Conservation (phyloP, 2,888 invertebrate genomes). For the Sarcophaga rosellei region DNA sequence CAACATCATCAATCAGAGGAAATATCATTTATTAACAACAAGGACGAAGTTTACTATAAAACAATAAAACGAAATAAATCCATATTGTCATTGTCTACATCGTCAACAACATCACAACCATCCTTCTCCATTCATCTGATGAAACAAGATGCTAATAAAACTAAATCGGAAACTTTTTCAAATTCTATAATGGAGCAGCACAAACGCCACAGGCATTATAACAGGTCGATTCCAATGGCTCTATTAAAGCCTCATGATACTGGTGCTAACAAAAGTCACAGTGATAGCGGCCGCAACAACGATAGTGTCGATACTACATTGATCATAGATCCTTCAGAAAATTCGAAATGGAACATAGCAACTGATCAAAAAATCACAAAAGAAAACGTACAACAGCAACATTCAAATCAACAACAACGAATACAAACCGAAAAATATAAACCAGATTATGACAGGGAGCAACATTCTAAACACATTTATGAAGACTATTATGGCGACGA, state of each 20-base stretch:
- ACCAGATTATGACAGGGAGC: slow-evolving; percentile 50
- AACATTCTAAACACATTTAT: slow-evolving; percentile 49
- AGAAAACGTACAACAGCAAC: slow-evolving; percentile 43
- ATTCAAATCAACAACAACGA: slow-evolving; percentile 18
- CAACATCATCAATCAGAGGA: slow-evolving; percentile 22
- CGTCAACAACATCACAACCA: slow-evolving; percentile 48
- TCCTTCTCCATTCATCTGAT: slow-evolving; percentile 45
- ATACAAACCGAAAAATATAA: slow-evolving; percentile 34
- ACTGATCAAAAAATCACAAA: slow-evolving; percentile 15
- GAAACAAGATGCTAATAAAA: slow-evolving; percentile 20
- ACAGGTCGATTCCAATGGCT: slow-evolving; percentile 58
- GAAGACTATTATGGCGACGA: slow-evolving; percentile 62
- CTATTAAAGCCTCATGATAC: slow-evolving; percentile 16
- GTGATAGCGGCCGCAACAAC: neutral
- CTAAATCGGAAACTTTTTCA: slow-evolving; percentile 27
- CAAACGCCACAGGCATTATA: slow-evolving; percentile 20
- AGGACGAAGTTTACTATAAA: slow-evolving; percentile 52
- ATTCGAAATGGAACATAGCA: slow-evolving; percentile 57
- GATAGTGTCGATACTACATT: slow-evolving; percentile 21
- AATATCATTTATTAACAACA: neutral
- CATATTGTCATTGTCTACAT: slow-evolving; percentile 1
- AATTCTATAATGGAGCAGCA: slow-evolving; percentile 48
- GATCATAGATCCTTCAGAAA: slow-evolving; percentile 36
- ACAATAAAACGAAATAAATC: slow-evolving; percentile 23
- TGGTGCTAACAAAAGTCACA: slow-evolving; percentile 15